Evolutionary conservation across 2,113 vertebrate species (phyloP), one percentile per base, ranked within the genome.

Genomic region (Peromyscus maniculatus): DNA sequence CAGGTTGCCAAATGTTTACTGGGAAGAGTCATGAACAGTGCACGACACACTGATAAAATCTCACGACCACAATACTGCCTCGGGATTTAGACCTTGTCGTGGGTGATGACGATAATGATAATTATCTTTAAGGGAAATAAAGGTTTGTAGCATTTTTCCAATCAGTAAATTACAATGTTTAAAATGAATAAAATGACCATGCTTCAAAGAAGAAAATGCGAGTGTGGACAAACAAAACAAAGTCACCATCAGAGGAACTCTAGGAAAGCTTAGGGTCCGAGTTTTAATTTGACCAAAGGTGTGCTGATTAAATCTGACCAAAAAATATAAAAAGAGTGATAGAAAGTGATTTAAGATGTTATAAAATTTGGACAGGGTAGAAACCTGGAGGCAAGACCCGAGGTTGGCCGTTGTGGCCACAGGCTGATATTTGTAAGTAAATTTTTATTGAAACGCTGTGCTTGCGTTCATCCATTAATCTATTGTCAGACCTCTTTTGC

Each of bases 401-500:
- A 71, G 7, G 4, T 75, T 75, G 17, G 46, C 33, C 57, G 19
- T 59, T 26, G 33, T 22, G 49, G 16, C 33, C 75, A 87, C 87
- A 92, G 15, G 43, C 66, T 43, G 22, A 39, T 79, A 31, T 97
- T 97, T 93, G 6, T 93, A 77, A 89, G 94, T 94, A 79, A 96
- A 92, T 36, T 66, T 94, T 97, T 93, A 90, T 89, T 93, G 90
- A 52, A 72, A 71, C 43, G 39, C 9, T 77, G 5, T 86, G 36
- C 80, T 36, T 36, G 26, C 19, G 15, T 9, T 10, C 28, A n/a
- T 71, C 95, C 57, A 28, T 86, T 88, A 77, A 64, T 52, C 33
- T 88, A 8, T 36, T 66, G 8, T 87, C 52, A 1, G 1, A n/a
- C 2, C n/a, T 33, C 55, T n/a, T 72, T 90, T 57, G 13, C 55